Evolutionary conservation across 2,888 invertebrate species (phyloP), one percentile per base, ranked within the genome.

Genomic region (Hecatera dysodea): DNA sequence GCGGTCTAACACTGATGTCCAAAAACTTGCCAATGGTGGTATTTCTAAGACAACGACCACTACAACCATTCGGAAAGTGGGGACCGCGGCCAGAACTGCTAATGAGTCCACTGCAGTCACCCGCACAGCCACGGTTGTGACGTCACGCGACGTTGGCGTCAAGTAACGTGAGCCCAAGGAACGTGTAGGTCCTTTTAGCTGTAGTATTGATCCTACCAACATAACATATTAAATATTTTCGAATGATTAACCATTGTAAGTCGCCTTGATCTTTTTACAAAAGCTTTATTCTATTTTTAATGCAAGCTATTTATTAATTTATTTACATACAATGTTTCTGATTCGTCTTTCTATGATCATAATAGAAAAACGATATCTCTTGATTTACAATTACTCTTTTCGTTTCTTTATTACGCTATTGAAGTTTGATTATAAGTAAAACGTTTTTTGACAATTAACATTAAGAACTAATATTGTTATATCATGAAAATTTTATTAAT

Each of bases 61-160:
- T 2, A 95, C 94, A 17, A 95, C 95, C 6, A 85, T 94, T 29
- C 90, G 87, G 55, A 95, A 93, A 85, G 88, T 95, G 9, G 96
- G 95, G 4, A 93, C 94, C 0, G 89, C 93, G 12, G 94, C 94
- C 9, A 93, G 86, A 80, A 93, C 92, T 22, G 95, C 93, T 7
- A 94, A 93, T 15, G 67, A 79, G 29, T 71, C 95, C 17, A 93
- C 94, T 27, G 92, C 92, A 19, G 91, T 93, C 27, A 79, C 78
- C 27, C 78, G 75, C 46, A 79, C 78, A 15, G 78, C 78, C 4
- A 79, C 78, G 0, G 78, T 79, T 0, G 80, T 79, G 64, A 94
- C 94, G 8, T 93, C 95, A 61, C 93, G 95, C 27, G 95, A 95
- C 72, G 84, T 96, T 67, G 95, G 94, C n/a, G 90, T 93, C 42